A percentile compares a stretch with the other conserved stretches of the same genome.
Conservation (phyloP, 2,888 invertebrate species). For the Standfussiana lucernea region DNA sequence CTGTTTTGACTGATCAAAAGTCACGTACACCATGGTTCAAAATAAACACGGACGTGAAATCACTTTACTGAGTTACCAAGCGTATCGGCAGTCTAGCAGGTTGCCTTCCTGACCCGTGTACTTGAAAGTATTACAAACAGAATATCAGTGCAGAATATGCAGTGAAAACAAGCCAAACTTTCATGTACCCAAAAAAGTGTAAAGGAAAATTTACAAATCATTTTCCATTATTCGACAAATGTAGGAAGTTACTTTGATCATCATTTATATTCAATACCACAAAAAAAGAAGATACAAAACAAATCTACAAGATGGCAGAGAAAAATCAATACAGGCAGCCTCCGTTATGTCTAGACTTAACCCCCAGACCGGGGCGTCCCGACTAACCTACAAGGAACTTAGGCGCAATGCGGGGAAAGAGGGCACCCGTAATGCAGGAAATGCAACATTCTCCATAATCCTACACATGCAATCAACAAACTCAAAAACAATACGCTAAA, state of each 20-base stretch:
- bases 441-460: constrained; percentile 38
- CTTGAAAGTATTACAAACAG: constrained; percentile 3
- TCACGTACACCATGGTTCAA: constrained; percentile 49
- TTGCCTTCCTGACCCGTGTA: constrained; percentile 12
- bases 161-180: neutral
- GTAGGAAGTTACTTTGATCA: neutral
- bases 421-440: constrained; percentile 46
- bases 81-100: neutral
- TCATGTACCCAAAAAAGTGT: constrained; percentile 5
- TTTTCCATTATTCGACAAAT: neutral
- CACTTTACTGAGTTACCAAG: constrained; percentile 1
- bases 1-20: constrained; percentile 3
- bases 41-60: constrained; percentile 36
- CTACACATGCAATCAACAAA: constrained; percentile 45
- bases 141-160: no score
- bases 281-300: constrained; percentile 33
- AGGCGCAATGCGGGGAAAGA: constrained; percentile 76
- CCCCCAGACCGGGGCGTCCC: constrained; percentile 55
- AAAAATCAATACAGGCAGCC: constrained; percentile 76
- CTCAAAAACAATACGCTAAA: constrained; percentile 47
- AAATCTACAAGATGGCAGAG: constrained; percentile 50
- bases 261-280: neutral
- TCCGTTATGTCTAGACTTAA: constrained; percentile 75
- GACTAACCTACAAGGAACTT: constrained; percentile 61
- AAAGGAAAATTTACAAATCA: neutral